Conservation (phyloP, 2,113 vertebrate species). For the Uropsilus gracilis region DNA sequence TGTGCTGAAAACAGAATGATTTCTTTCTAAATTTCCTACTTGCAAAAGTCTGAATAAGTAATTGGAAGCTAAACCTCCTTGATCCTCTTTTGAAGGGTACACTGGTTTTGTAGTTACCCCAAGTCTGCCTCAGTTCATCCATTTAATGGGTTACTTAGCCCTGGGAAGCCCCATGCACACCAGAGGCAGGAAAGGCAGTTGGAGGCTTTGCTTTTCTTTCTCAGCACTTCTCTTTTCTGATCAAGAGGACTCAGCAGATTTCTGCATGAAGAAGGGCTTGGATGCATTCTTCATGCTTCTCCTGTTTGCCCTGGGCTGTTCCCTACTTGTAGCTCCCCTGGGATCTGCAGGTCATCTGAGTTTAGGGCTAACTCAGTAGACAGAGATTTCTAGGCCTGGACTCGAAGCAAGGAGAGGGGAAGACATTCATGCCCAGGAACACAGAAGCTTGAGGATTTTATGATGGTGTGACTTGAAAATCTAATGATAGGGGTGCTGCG, state of each 20-base stretch:
- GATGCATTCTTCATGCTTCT: not conserved
- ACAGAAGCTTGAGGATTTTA: not conserved
- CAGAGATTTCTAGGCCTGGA: not conserved
- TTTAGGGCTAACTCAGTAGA: not conserved
- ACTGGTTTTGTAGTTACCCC: not conserved
- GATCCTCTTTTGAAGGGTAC: not conserved
- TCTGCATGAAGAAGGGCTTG: not conserved
- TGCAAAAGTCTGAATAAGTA: not conserved
- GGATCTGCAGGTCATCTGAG: not conserved
- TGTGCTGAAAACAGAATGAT: not conserved
- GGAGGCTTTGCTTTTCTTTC: not conserved
- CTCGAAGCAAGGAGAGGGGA: not conserved
- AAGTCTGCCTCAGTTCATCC: not conserved
- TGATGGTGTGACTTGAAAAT: not conserved
- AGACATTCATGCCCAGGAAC: not conserved
- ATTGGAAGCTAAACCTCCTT: not conserved
- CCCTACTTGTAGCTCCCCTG: not conserved
- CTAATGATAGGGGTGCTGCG: no score
- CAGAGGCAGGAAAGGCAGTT: not conserved
- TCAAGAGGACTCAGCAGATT: not conserved
- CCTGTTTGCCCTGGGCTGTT: not conserved
- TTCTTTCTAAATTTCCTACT: not conserved
- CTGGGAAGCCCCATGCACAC: fast-evolving
- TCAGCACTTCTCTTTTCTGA: no score
- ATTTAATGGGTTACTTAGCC: no score